These are phyloP conservation scores for Zapornia atra DNA, from an alignment of 2,113 vertebrate species.

Conservation along the genomic window DNA sequence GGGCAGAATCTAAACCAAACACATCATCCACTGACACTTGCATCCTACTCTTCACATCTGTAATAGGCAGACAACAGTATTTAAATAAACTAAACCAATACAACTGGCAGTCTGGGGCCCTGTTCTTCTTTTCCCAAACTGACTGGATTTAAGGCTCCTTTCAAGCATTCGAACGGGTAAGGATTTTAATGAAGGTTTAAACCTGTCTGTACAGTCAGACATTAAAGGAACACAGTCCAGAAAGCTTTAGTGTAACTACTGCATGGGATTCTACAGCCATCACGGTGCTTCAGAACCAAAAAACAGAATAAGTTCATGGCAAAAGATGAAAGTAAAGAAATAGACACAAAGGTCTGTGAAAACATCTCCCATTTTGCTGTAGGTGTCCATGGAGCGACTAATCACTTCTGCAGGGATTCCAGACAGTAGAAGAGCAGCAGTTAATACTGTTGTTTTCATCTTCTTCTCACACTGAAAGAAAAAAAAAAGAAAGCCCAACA, in stretches of 20 bases:
- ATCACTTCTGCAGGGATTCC: constrained; percentile 96
- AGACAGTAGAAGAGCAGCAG: constrained; percentile 91
- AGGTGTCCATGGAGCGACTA: constrained; percentile 96
- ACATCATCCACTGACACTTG: constrained; percentile 31
- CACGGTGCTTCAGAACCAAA: constrained; percentile 83
- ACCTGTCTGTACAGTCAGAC: constrained; percentile 36
- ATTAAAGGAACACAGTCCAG: constrained; percentile 16
- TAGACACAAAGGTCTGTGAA: constrained; percentile 97
- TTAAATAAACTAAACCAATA: background rate
- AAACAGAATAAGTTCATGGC: constrained; percentile 85
- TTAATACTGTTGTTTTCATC: constrained; percentile 90
- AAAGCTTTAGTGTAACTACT: constrained; percentile 27
- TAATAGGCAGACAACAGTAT: background rate
- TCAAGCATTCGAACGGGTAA: constrained; percentile 32
- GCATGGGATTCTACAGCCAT: constrained; percentile 39
- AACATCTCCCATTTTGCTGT: constrained; percentile 96
- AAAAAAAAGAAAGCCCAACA: background rate
- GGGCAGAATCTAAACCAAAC: constrained; percentile 23
- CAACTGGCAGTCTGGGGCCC: constrained; percentile 7
- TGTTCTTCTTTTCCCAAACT: constrained; percentile 24
- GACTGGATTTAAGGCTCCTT: constrained; percentile 43
- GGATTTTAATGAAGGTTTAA: constrained; percentile 38
- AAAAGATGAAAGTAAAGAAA: constrained; percentile 95
- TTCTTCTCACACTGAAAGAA: constrained; percentile 88
- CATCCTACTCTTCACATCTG: constrained; percentile 50